phyloP scores from a whole-genome alignment of 2,888 invertebrate species.

The Rhamnusium bicolor region DNA sequence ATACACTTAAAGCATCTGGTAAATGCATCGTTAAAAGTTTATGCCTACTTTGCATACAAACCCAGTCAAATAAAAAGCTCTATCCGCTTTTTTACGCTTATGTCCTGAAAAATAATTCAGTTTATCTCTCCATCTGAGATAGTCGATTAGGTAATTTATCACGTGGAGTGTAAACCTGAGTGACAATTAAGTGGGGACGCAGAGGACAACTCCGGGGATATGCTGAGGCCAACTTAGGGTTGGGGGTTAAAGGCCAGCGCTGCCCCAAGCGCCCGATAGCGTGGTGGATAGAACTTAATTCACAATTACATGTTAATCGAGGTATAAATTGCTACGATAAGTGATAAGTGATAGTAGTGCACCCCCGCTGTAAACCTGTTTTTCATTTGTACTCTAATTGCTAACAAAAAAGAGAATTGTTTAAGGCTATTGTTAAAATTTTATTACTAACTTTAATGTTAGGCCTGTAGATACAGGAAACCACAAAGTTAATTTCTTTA shows the following conservation, averaged over 20 bases:
- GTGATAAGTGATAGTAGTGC: slow-evolving; percentile 54
- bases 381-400: slow-evolving; percentile 43
- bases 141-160: slow-evolving; percentile 51
- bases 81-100: background rate
- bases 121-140: slow-evolving; percentile 32
- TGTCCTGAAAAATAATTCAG: slow-evolving; percentile 14
- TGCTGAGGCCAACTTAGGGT: slow-evolving; percentile 4
- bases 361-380: slow-evolving; percentile 34
- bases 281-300: slow-evolving; percentile 66
- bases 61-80: background rate
- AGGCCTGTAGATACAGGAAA: background rate
- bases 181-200: slow-evolving; percentile 14
- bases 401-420: slow-evolving; percentile 11
- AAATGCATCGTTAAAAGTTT: background rate
- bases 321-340: slow-evolving; percentile 67
- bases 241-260: slow-evolving; percentile 23
- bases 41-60: slow-evolving; percentile 7
- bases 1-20: background rate
- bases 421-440: background rate
- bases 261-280: slow-evolving; percentile 58
- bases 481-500: background rate
- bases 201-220: slow-evolving; percentile 15
- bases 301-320: slow-evolving; percentile 68
- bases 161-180: slow-evolving; percentile 43
- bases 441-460: slow-evolving; percentile 4